Evolutionary conservation across 2,113 vertebrate species (phyloP), one percentile per base, ranked within the genome.

Genomic region (Percopsis transmontana): DNA sequence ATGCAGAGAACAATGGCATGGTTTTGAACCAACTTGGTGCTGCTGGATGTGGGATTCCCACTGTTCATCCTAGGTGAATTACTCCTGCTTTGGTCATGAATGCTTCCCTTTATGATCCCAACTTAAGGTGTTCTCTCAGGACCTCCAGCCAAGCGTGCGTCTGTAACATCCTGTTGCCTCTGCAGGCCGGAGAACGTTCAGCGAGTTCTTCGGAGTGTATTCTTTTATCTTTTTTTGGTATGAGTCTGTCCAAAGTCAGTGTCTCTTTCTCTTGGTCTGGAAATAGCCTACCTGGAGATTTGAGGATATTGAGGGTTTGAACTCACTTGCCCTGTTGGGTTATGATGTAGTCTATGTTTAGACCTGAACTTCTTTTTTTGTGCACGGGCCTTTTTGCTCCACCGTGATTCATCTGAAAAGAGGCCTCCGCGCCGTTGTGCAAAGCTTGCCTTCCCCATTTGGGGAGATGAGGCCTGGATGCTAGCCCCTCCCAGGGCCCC

Each of bases 231-330:
- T 27, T 45, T 39, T 48, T 68, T 38, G 18, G 1, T n/a, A 15
- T 18, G 16, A 19, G 27, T 18, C 53, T 58, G 47, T 54, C 10
- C 58, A 71, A 41, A 58, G 38, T 82, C 18, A 14, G 68, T 66
- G 19, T 76, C 70, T 61, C 64, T 77, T 14, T 71, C 66, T 77
- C 72, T 48, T 77, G 68, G 70, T 71, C 65, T 66, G 68, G 21
- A 58, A 58, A 11, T 8, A 58, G 68, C 62, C 70, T 38, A 40
- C 60, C 53, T 70, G 20, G 72, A 77, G 76, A 70, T 72, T 58
- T 68, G 69, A 78, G 41, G 78, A 70, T 72, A 72, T 81, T 78
- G 79, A 75, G 53, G 69, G 66, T 85, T 62, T 72, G 67, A 80
- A 71, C 62, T 74, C 70, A 19, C 27, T 57, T 55, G 42, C 52